A percentile compares a stretch with the other conserved stretches of the same genome.
Conservation (phyloP, 1,140 invertebrate genomes). For the Whitmania pigra region DNA sequence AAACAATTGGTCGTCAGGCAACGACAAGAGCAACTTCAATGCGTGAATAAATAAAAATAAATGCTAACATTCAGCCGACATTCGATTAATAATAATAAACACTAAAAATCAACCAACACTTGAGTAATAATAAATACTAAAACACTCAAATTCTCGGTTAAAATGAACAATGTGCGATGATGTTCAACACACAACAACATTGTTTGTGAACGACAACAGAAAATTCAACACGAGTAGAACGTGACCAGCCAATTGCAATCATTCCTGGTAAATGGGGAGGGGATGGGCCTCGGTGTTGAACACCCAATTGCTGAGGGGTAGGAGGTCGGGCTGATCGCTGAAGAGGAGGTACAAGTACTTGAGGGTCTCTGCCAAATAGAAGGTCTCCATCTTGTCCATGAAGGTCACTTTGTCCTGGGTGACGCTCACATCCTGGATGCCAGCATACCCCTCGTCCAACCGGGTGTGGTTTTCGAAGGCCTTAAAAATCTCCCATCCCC, state of each 20-base stretch:
- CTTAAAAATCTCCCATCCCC: slow-evolving; percentile 80
- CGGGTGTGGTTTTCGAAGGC: slow-evolving; percentile 80
- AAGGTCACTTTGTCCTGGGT: slow-evolving; percentile 54
- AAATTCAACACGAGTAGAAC: no score
- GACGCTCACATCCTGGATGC: slow-evolving; percentile 78
- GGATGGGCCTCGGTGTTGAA: slow-evolving; percentile 95
- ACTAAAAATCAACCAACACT: neutral
- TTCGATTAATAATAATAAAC: neutral
- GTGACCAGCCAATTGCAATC: no score
- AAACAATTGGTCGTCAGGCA: neutral
- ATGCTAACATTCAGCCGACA: neutral
- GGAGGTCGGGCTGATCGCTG: slow-evolving; percentile 66
- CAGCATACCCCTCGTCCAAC: slow-evolving; percentile 75
- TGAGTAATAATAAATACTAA: no score
- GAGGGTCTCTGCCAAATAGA: slow-evolving; percentile 55
- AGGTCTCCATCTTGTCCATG: slow-evolving; percentile 84
- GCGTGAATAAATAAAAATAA: neutral
- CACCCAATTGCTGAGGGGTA: slow-evolving; percentile 85
- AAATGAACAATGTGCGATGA: no score
- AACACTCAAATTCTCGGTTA: neutral
- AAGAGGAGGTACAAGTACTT: slow-evolving; percentile 94
- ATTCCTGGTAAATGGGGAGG: slow-evolving; percentile 54
- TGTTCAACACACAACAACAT: no score
- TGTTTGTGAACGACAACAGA: no score
- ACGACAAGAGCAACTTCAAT: neutral